Conservation (phyloP, 1,140 invertebrate genomes). For the Eriocheir sinensis region DNA sequence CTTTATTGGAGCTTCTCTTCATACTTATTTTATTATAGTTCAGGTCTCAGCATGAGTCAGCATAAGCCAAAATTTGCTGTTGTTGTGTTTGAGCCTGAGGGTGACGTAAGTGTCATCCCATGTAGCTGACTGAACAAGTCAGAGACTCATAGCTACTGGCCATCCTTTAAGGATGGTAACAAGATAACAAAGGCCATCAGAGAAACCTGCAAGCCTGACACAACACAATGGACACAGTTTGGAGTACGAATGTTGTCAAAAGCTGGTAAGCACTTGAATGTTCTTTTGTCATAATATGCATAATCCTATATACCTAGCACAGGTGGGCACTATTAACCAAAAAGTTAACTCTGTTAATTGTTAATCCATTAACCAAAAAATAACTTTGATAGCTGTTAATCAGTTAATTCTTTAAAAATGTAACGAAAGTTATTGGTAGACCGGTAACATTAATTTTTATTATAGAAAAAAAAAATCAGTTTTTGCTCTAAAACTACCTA, state of each 20-base stretch:
- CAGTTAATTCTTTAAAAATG: too few relatives aligned
- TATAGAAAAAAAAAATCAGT: too few relatives aligned
- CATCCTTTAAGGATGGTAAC: conserved; percentile 31
- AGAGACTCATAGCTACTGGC: conserved; percentile 21
- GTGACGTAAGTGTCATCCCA: background rate
- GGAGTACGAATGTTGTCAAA: conserved; percentile 31
- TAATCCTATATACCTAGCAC: too few relatives aligned
- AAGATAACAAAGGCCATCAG: background rate
- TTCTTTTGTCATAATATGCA: too few relatives aligned
- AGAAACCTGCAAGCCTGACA: conserved; percentile 35
- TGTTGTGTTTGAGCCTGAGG: conserved; percentile 38
- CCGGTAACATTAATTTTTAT: too few relatives aligned
- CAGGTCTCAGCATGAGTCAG: conserved; percentile 38
- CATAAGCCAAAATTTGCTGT: conserved; percentile 29
- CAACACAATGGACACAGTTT: background rate
- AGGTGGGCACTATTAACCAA: too few relatives aligned
- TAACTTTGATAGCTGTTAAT: too few relatives aligned
- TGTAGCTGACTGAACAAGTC: background rate
- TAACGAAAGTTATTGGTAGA: too few relatives aligned
- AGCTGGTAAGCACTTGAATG: conserved; percentile 6
- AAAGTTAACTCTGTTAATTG: too few relatives aligned
- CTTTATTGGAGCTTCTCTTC: too few relatives aligned
- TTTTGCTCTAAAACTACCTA: too few relatives aligned
- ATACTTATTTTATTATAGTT: background rate
- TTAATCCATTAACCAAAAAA: background rate